Conservation (phyloP, 2,888 invertebrate species). For the Spicauda simplicius region DNA sequence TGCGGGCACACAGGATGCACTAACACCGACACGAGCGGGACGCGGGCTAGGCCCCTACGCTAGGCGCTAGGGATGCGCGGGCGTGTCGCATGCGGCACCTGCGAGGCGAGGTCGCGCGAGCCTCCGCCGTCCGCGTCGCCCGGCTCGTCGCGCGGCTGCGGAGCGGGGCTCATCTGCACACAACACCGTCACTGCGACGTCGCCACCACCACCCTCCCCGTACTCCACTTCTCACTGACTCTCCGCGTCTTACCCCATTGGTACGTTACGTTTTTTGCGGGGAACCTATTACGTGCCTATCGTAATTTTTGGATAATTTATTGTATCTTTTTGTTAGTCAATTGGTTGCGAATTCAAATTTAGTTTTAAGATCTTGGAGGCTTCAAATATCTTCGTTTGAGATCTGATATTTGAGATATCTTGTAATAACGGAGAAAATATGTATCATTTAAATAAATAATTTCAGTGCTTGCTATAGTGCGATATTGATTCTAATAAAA, state of each 20-base stretch:
- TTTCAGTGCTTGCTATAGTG: constrained; percentile 6
- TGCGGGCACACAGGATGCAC: constrained; percentile 62
- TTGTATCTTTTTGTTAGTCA: neutral
- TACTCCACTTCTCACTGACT: constrained; percentile 82
- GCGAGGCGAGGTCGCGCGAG: constrained; percentile 80
- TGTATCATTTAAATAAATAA: neutral
- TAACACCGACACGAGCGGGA: constrained; percentile 75
- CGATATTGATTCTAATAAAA: constrained; percentile 20
- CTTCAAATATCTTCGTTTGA: constrained; percentile 1
- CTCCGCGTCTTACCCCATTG: constrained; percentile 64
- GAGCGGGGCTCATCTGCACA: constrained; percentile 83
- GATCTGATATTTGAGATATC: neutral
- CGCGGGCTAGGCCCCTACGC: constrained; percentile 79
- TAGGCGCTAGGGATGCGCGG: constrained; percentile 58
- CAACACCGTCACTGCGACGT: constrained; percentile 79
- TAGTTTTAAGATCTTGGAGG: neutral
- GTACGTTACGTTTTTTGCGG: constrained; percentile 46
- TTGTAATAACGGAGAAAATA: neutral
- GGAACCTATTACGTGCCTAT: constrained; percentile 48
- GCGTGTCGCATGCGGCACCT: constrained; percentile 72
- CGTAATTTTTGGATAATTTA: neutral
- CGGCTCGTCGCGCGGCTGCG: constrained; percentile 78
- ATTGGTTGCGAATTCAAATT: no score
- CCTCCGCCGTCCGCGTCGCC: constrained; percentile 70
- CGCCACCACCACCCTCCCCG: constrained; percentile 73